Conservation (phyloP, 2,888 invertebrate species). For the Caenorhabditis auriculariae region DNA sequence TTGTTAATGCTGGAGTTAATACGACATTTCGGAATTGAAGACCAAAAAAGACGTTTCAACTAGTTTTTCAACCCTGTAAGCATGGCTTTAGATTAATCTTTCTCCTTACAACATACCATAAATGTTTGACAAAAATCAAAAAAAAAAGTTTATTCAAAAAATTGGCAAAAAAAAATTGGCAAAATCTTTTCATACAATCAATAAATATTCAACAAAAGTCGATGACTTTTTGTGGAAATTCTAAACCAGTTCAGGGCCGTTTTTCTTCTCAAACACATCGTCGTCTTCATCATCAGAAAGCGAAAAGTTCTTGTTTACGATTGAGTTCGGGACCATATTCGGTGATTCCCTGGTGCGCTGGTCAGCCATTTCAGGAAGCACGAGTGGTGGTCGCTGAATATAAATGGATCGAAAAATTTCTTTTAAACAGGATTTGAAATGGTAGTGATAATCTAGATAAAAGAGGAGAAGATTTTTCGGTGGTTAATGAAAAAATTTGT, state of each 20-base stretch:
- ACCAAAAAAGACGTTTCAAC: too few species aligned
- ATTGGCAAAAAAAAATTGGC: neutral
- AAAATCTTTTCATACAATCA: neutral
- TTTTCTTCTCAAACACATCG: constrained; percentile 14
- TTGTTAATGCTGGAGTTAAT: too few species aligned
- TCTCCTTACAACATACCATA: too few species aligned
- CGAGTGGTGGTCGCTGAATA: constrained; percentile 15
- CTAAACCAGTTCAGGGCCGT: constrained; percentile 20
- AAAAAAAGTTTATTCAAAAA: neutral
- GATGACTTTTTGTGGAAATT: neutral
- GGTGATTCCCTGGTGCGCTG: too few species aligned
- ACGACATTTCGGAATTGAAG: too few species aligned
- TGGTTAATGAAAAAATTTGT: neutral
- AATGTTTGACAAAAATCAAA: neutral
- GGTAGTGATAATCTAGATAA: too few species aligned
- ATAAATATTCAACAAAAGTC: neutral
- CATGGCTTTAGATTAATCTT: too few species aligned
- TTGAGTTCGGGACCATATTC: too few species aligned
- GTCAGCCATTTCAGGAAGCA: too few species aligned
- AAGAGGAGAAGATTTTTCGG: neutral
- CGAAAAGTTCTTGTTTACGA: constrained; percentile 32
- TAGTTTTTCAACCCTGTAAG: too few species aligned
- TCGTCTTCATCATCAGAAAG: constrained; percentile 31
- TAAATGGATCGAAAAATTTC: neutral
- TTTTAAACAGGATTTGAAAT: too few species aligned